Evolutionary conservation across 1,140 invertebrate genomes (phyloP), one percentile per base, ranked within the genome.

Genomic region (Drosophila lowei): DNA sequence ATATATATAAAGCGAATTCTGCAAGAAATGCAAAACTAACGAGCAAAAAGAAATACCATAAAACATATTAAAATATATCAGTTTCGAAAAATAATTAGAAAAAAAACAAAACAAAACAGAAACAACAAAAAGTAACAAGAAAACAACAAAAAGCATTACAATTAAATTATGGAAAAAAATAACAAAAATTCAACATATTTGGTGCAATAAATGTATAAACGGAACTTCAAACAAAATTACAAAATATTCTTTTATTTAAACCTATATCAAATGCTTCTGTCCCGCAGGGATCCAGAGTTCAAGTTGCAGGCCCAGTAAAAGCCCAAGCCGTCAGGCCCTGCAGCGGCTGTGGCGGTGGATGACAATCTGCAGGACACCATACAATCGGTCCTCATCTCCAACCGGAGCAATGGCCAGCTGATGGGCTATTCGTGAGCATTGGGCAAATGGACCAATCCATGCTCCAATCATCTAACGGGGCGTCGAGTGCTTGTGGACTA

Each of bases 171-270:
- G 65, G 63, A 78, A 75, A 61, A 63, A 77, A 73, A 75, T 52
- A 77, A 77, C 54, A 79, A 77, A 79, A 77, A 61, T 70, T 75
- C 75, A 56, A 76, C 77, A 56, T 85, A 79, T 85, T 79, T 89
- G 84, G 83, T 83, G 79, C 88, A 89, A 89, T 89, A 89, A 89
- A 89, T 89, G 86, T 89, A 89, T 85, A 85, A 89, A 89, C 71
- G 58, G 58, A 80, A 89, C 76, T 85, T 78, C 57, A 75, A 88
- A 80, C 58, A 77, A 70, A 68, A 48, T n/a, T 13, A 53, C 25
- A 47, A 47, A 15, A 9, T 38, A 16, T 49, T 13, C 13, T 28
- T 21, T 48, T 54, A 41, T 23, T 60, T 47, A 6, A 25, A 3
- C 34, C 18, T 25, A n/a, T 6, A 8, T 43, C 4, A 0, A n/a